phyloP scores from a whole-genome alignment of 1,140 invertebrate genomes.

The Mesaphorura yosii region DNA sequence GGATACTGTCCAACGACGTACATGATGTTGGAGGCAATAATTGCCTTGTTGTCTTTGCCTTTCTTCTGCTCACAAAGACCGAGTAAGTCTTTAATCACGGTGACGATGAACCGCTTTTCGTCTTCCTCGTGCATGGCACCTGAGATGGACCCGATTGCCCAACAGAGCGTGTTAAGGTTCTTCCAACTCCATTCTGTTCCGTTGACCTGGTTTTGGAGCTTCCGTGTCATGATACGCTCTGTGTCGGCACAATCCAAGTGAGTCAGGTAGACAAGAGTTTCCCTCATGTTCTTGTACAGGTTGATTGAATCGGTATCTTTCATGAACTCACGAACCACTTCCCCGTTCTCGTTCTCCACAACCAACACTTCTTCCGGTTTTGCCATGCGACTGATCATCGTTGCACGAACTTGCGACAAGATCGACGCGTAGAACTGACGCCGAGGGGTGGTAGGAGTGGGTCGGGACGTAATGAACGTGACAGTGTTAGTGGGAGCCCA shows the following conservation, averaged over 20 bases:
- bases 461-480: too few relatives aligned
- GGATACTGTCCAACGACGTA: slow-evolving; percentile 99
- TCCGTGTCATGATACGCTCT: slow-evolving; percentile 98
- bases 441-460: too few relatives aligned
- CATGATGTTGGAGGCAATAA: slow-evolving; percentile 99
- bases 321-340: slow-evolving; percentile 98
- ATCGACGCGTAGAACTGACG: slow-evolving; percentile 65
- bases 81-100: slow-evolving; percentile 96
- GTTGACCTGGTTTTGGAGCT: slow-evolving; percentile 97
- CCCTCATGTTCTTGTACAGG: slow-evolving; percentile 99
- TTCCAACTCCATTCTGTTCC: slow-evolving; percentile 99
- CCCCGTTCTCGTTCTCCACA: slow-evolving; percentile 99
- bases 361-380: slow-evolving; percentile 99
- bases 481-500: too few relatives aligned
- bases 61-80: slow-evolving; percentile 98
- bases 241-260: slow-evolving; percentile 97
- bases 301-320: slow-evolving; percentile 99
- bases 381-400: slow-evolving; percentile 99
- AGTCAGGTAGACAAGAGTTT: slow-evolving; percentile 95
- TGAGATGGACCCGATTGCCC: slow-evolving; percentile 99
- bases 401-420: slow-evolving; percentile 68
- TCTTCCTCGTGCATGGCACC: slow-evolving; percentile 99
- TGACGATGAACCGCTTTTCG: slow-evolving; percentile 97
- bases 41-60: slow-evolving; percentile 99
- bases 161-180: slow-evolving; percentile 97